Percentiles rank a stretch among this genome's conserved stretches.
phyloP scores from a whole-genome alignment of 2,888 invertebrate species.

The Callimorpha dominula region DNA sequence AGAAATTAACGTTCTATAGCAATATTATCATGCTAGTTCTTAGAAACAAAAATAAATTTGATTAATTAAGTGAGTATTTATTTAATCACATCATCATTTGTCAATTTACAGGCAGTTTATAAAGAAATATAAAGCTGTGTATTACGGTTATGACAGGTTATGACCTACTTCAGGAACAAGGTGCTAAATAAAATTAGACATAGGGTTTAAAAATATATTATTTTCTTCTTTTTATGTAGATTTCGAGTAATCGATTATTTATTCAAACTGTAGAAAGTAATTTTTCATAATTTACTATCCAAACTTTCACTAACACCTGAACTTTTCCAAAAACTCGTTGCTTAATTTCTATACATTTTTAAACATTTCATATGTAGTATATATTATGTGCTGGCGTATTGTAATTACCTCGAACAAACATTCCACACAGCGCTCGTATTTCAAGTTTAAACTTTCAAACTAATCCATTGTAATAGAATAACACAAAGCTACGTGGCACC shows the following conservation, averaged over 20 bases:
- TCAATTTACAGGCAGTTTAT: too few relatives aligned
- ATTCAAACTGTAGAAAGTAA: too few relatives aligned
- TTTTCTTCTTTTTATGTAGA: background rate
- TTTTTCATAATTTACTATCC: too few relatives aligned
- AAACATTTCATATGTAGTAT: too few relatives aligned
- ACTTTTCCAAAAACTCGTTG: too few relatives aligned
- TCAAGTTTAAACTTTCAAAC: constrained; percentile 7
- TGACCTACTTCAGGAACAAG: background rate
- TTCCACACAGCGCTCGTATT: background rate
- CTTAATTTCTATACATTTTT: too few relatives aligned
- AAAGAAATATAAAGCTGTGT: background rate
- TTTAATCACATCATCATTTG: too few relatives aligned
- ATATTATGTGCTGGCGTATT: too few relatives aligned
- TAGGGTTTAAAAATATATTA: background rate
- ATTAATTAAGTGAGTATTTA: too few relatives aligned
- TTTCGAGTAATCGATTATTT: background rate
- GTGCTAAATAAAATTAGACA: background rate
- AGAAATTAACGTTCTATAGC: constrained; percentile 20
- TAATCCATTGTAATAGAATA: constrained; percentile 29
- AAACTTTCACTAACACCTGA: too few relatives aligned
- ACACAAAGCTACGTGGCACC: constrained; percentile 30
- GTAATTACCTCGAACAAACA: too few relatives aligned
- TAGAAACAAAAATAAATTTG: background rate
- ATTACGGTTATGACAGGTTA: background rate
- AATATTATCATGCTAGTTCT: background rate